Conservation (phyloP, 2,888 invertebrate genomes). For the Ophion slaviceki region DNA sequence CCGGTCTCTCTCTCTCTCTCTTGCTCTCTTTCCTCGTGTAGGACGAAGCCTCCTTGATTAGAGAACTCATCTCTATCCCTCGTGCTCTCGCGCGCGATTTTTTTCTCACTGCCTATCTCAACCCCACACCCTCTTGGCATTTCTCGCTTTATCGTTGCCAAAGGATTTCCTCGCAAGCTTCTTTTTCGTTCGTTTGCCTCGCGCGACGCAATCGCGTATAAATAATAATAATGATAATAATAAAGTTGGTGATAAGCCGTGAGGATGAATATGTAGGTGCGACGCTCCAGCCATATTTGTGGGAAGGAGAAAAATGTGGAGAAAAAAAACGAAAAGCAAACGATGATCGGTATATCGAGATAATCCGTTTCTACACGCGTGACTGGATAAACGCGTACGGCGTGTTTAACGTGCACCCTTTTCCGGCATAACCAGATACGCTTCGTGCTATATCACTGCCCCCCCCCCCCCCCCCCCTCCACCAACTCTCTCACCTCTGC, state of each 20-base stretch:
- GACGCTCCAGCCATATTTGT: not conserved
- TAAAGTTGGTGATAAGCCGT: too few species aligned
- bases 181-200: not conserved
- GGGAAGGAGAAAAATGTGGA: not conserved
- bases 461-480: conserved; percentile 3
- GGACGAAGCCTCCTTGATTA: conserved; percentile 43
- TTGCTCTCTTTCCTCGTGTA: conserved; percentile 1
- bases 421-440: conserved; percentile 63
- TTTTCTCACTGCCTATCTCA: not conserved
- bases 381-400: conserved; percentile 62
- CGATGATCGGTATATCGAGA: conserved; percentile 50
- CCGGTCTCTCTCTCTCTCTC: conserved; percentile 47
- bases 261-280: too few species aligned
- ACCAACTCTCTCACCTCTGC: conserved; percentile 2
- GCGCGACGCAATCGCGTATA: too few species aligned
- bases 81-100: conserved; percentile 12
- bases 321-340: not conserved
- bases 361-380: conserved; percentile 54
- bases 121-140: not conserved
- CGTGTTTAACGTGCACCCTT: conserved; percentile 54
- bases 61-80: conserved; percentile 44
- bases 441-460: not conserved
- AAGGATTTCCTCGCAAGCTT: conserved; percentile 33
- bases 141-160: conserved; percentile 14
- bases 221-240: too few species aligned